Conservation (phyloP, 2,113 vertebrate genomes). For the Xenopus laevis region DNA sequence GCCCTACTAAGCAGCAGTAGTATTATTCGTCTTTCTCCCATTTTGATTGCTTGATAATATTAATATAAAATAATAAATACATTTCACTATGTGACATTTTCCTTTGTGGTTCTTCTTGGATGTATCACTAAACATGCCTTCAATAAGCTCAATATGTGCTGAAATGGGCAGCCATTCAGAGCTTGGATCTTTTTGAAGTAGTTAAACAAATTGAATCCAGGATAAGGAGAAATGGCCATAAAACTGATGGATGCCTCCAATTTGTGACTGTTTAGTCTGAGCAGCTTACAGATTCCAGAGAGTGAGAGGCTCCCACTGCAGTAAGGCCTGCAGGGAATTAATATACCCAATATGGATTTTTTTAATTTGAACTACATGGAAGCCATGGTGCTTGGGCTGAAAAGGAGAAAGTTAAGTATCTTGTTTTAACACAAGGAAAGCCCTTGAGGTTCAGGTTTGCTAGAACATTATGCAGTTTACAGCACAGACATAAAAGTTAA, state of each 20-base stretch:
- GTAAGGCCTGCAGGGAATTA: conserved; percentile 17
- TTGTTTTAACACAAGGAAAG: background rate
- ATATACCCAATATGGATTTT: conserved; percentile 10
- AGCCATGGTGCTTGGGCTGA: conserved; percentile 15
- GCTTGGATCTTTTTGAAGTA: conserved; percentile 35
- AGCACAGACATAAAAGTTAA: too few species aligned
- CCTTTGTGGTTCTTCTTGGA: conserved; percentile 19
- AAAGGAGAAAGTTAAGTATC: conserved; percentile 2
- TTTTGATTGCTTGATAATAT: background rate
- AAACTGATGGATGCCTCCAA: conserved; percentile 45
- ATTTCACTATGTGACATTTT: conserved; percentile 12
- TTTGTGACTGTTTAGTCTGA: conserved; percentile 46
- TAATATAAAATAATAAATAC: conserved; percentile 30
- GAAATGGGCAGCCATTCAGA: conserved; percentile 32
- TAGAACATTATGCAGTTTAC: too few species aligned
- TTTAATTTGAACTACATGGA: conserved; percentile 10
- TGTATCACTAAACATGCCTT: conserved; percentile 34
- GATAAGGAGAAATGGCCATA: conserved; percentile 43
- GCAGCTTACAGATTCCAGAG: conserved; percentile 20
- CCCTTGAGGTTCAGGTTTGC: background rate
- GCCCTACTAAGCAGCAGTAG: too few species aligned
- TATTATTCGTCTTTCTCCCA: background rate
- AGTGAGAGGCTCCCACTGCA: conserved; percentile 21
- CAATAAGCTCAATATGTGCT: conserved; percentile 43
- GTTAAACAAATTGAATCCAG: conserved; percentile 46